Evolutionary conservation across 1,140 invertebrate genomes (phyloP), one percentile per base, ranked within the genome.

Genomic region (Xylocopa sonorina): DNA sequence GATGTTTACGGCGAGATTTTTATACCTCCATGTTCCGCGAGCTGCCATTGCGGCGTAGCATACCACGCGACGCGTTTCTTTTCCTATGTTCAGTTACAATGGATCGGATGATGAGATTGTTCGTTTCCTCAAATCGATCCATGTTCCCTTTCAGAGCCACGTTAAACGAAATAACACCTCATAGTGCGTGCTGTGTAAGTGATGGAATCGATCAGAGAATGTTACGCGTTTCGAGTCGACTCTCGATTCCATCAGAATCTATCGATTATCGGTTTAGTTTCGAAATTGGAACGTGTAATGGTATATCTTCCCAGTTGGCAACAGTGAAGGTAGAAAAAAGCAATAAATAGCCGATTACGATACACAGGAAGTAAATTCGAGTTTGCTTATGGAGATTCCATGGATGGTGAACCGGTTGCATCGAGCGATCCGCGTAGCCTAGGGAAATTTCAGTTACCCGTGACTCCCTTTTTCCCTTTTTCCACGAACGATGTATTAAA

Each of bases 401-500:
- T 43, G 32, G 16, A 18, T 41, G n/a, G n/a, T 32, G 5, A 1
- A 5, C 2, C 5, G 48, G 10, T 41, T 2, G 48, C 4, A 50
- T 50, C 48, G 1, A 3, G 29, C 10, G 60, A 21, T 27, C 24
- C 41, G 32, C 9, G 24, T 12, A n/a, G 27, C 18, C 21, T 24
- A 38, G 12, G 34, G 27, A 64, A 64, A 66, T 66, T 66, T 75
- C 24, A 66, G 60, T 41, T 29, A 41, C 27, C 7, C 6, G 27
- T 27, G 3, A 38, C 38, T 69, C 41, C 16, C 10, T 51, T 57
- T 58, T 72, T 50, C 58, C 4, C 24, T 41, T 60, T 21, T 16
- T 10, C 46, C 38, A 16, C 16, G n/a, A 34, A 21, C 66, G 50
- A 46, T 63, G 68, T 78, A 72, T 78, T 72, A 72, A 78, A 73